phyloP scores from a whole-genome alignment of 2,888 invertebrate genomes.

The Meganola albula region DNA sequence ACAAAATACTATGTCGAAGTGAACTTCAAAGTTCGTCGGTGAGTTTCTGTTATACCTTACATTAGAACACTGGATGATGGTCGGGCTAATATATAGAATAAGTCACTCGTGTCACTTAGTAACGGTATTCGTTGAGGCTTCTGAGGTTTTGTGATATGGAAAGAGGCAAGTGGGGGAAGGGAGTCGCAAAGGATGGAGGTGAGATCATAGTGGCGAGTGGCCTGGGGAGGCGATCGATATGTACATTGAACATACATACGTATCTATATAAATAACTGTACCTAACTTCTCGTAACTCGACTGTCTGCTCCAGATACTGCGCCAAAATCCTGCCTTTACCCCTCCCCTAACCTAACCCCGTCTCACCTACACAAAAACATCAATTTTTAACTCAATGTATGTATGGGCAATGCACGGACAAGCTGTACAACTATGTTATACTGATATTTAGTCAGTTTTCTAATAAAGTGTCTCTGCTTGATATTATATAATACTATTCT shows the following conservation, averaged over 20 bases:
- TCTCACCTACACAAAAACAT: slow-evolving; percentile 44
- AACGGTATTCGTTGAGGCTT: slow-evolving; percentile 56
- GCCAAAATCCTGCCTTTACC: slow-evolving; percentile 64
- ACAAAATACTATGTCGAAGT: too few species aligned
- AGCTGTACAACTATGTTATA: too few species aligned
- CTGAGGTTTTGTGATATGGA: slow-evolving; percentile 57
- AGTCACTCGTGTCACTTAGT: slow-evolving; percentile 33
- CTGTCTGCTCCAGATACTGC: slow-evolving; percentile 76
- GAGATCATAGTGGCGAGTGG: slow-evolving; percentile 78
- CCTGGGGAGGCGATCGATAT: slow-evolving; percentile 77
- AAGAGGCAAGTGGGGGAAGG: slow-evolving; percentile 41
- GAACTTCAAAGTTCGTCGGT: too few species aligned
- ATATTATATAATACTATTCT: too few species aligned
- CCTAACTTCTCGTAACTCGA: slow-evolving; percentile 75
- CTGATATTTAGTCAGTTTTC: too few species aligned
- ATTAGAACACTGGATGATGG: too few species aligned
- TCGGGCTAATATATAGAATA: slow-evolving; percentile 25
- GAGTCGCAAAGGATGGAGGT: slow-evolving; percentile 73
- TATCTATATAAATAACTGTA: slow-evolving; percentile 73
- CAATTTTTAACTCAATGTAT: slow-evolving; percentile 31
- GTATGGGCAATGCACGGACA: too few species aligned
- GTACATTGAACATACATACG: slow-evolving; percentile 76
- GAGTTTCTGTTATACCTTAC: too few species aligned
- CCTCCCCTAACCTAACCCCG: slow-evolving; percentile 38
- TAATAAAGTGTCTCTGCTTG: too few species aligned